Percentiles rank a stretch among this genome's conserved stretches.
Evolutionary conservation across 1,140 invertebrate genomes (phyloP).

Genomic region (Drosophila teissieri): DNA sequence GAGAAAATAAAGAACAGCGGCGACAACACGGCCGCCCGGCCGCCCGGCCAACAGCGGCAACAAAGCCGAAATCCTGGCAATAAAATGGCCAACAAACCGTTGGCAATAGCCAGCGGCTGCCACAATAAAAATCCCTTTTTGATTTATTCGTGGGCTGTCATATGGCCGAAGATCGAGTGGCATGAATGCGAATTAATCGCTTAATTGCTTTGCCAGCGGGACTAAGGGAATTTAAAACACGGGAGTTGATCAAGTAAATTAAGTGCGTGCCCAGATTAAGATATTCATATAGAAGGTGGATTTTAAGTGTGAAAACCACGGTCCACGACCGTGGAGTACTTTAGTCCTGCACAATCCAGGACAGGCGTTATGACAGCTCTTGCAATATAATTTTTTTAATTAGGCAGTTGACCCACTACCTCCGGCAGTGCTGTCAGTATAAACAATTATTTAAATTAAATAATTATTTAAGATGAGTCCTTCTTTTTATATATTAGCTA

Average conservation of each 20-base stretch:
- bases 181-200: slow-evolving; percentile 65
- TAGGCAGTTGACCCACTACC: slow-evolving; percentile 73
- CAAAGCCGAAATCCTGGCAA: slow-evolving; percentile 46
- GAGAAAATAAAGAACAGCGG: slow-evolving; percentile 25
- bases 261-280: slow-evolving; percentile 26
- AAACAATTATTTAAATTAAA: not conserved
- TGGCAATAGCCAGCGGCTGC: slow-evolving; percentile 60
- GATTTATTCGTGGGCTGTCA: slow-evolving; percentile 59
- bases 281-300: slow-evolving; percentile 4
- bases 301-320: not conserved
- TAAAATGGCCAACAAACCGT: slow-evolving; percentile 66
- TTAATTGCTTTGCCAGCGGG: slow-evolving; percentile 56
- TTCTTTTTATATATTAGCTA: no score
- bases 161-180: slow-evolving; percentile 20
- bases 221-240: slow-evolving; percentile 27
- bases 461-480: not conserved
- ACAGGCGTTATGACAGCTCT: slow-evolving; percentile 7
- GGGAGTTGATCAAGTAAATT: slow-evolving; percentile 38
- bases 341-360: slow-evolving; percentile 11
- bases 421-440: not conserved
- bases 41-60: slow-evolving; percentile 12
- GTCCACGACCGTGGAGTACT: not conserved
- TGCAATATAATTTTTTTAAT: slow-evolving; percentile 65
- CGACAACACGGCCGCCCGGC: slow-evolving; percentile 3
- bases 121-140: slow-evolving; percentile 69